These are phyloP conservation scores for Ceratotherium simum DNA, from an alignment of 2,113 vertebrate species.

Conservation along the genomic window DNA sequence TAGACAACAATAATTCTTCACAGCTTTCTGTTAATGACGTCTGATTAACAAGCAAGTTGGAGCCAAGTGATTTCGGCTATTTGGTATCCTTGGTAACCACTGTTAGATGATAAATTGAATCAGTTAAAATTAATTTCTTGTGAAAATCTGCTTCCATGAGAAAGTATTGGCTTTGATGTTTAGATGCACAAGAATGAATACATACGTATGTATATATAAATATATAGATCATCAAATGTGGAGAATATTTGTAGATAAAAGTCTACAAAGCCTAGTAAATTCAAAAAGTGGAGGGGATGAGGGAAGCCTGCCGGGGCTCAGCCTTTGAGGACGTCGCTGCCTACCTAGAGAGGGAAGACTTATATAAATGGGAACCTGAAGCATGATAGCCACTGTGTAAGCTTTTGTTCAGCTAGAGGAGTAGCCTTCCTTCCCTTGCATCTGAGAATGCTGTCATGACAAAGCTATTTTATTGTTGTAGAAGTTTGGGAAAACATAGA, in stretches of 20 bases:
- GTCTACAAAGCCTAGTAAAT: conserved; percentile 23
- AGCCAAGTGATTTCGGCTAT: conserved; percentile 76
- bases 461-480: conserved; percentile 56
- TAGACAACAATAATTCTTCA: conserved; percentile 70
- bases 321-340: conserved; percentile 11
- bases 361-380: neutral
- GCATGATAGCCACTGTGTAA: neutral
- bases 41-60: conserved; percentile 76
- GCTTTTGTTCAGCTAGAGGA: conserved; percentile 22
- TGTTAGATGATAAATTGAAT: conserved; percentile 76
- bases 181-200: neutral
- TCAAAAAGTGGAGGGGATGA: neutral
- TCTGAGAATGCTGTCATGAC: conserved; percentile 36
- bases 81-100: conserved; percentile 82
- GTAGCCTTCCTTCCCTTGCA: neutral
- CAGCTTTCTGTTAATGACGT: conserved; percentile 75
- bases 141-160: conserved; percentile 62
- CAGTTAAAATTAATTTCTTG: conserved; percentile 81
- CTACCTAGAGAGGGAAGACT: conserved; percentile 6
- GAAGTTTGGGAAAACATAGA: conserved; percentile 52
- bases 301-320: conserved; percentile 11
- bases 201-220: neutral
- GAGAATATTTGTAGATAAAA: conserved; percentile 42
- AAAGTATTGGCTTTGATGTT: conserved; percentile 63
- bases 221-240: neutral